Evolutionary conservation across 1,140 invertebrate genomes (phyloP).

Genomic region (Lethocerus indicus): DNA sequence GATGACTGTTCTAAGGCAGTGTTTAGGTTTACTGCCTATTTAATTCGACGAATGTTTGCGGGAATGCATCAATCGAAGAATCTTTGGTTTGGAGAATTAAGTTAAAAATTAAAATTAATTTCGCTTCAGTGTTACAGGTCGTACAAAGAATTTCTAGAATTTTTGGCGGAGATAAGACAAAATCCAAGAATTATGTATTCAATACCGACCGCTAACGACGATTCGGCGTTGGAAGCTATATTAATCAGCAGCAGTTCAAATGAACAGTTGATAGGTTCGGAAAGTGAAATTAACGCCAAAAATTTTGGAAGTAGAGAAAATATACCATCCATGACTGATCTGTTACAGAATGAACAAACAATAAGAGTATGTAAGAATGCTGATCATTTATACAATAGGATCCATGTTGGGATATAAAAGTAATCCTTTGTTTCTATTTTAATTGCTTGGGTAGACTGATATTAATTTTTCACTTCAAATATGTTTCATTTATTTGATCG

Average conservation of each 20-base stretch:
- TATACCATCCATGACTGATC: not conserved
- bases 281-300: not conserved
- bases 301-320: not conserved
- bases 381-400: too few species aligned
- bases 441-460: too few species aligned
- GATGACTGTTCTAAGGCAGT: too few species aligned
- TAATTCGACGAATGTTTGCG: too few species aligned
- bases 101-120: not conserved
- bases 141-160: constrained; percentile 34
- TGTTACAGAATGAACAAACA: too few species aligned
- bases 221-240: not conserved
- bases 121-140: constrained; percentile 31
- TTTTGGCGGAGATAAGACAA: constrained; percentile 32
- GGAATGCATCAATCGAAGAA: not conserved
- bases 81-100: not conserved
- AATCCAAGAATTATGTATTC: constrained; percentile 5
- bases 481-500: too few species aligned
- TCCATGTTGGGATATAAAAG: too few species aligned
- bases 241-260: not conserved
- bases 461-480: too few species aligned
- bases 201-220: not conserved
- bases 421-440: too few species aligned
- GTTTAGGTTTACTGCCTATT: too few species aligned
- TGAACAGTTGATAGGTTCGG: not conserved
- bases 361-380: too few species aligned